Evolutionary conservation across 2,797 vertebrate genomes (phyloP), one percentile per base, ranked within the genome.

Genomic region (Danio jaintianensis): DNA sequence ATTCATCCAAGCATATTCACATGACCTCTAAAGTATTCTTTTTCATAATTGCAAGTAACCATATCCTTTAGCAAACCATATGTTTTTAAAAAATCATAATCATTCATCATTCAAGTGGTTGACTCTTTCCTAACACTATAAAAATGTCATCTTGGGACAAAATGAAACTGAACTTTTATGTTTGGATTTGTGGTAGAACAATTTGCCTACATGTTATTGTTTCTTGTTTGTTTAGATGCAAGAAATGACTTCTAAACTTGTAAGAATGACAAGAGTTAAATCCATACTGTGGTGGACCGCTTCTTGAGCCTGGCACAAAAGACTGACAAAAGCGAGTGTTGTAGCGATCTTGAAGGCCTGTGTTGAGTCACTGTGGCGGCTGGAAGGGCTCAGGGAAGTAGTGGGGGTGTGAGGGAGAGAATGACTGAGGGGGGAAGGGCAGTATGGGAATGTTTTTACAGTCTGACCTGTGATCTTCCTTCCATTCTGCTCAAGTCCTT

Each of bases 361-460:
- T 69, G 84, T 78, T 75, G 74, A 75, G 78, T 84, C 67, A 63
- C 78, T 48, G 45, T 66, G 76, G 79, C 50, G 79, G 82, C 74
- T 59, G 85, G 83, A 84, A 85, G 81, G 87, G 81, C 89, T 88
- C 86, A 85, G 81, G 91, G 89, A 92, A 89, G 86, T 87, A 87
- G 85, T 88, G 91, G 89, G 85, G 84, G 87, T 88, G 86, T 90
- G 87, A 84, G 84, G 86, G 85, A 69, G 59, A 82, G 87, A 87
- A 73, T 50, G 69, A 74, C 43, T 56, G 29, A 12, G 63, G 76
- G 83, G 85, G 83, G 91, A 85, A 88, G 89, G 90, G 91, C 88
- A 85, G 84, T 88, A 91, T 93, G 93, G 91, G 92, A 93, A 94
- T 94, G 92, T 93, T 95, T 93, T 93, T 84, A 91, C 91, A 91